Evolutionary conservation across 2,113 vertebrate species (phyloP), one percentile per base, ranked within the genome.

Genomic region (Oreotrochilus melanogaster): DNA sequence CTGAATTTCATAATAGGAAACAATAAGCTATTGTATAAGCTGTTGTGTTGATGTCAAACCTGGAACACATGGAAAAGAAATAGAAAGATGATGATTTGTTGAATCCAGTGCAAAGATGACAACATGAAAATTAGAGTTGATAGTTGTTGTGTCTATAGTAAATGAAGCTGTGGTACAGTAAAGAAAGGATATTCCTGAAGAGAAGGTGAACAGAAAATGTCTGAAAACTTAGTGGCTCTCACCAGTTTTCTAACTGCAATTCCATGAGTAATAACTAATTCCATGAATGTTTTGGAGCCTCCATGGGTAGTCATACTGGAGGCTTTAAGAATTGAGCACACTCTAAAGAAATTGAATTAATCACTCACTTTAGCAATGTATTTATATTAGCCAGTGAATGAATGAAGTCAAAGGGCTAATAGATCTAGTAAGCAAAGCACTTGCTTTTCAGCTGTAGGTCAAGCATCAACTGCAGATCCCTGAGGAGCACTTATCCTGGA

Each of bases 351-450:
- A 96, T 22, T 25, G 81, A 93, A 93, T 96, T 97, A 95, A 96
- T 97, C 91, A 91, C 96, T 98, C 95, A 91, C 88, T 98, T 96
- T 53, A 89, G 93, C 93, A 45, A 81, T 95, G 92, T 97, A 89
- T 98, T 97, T 97, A 54, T 97, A 95, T 97, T 97, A 97, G 82
- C 78, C 74, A 27, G 15, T 74, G 93, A 97, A 94, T 93, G 93
- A 93, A 91, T 79, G 88, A 87, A 97, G 98, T 97, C 97, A 97
- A 95, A 97, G 95, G 96, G 95, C 96, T 97, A 86, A 98, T 95
- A 95, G 97, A 95, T 79, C 7, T 30, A 91, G 93, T 66, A 94
- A 95, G 94, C 9, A 21, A 90, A 96, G 92, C 70, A 76, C 72
- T 86, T 96, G 90, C 93, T 89, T 94, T 96, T 88, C 84, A 72